Conservation (phyloP, 2,888 invertebrate species). For the Archips crataeganus region DNA sequence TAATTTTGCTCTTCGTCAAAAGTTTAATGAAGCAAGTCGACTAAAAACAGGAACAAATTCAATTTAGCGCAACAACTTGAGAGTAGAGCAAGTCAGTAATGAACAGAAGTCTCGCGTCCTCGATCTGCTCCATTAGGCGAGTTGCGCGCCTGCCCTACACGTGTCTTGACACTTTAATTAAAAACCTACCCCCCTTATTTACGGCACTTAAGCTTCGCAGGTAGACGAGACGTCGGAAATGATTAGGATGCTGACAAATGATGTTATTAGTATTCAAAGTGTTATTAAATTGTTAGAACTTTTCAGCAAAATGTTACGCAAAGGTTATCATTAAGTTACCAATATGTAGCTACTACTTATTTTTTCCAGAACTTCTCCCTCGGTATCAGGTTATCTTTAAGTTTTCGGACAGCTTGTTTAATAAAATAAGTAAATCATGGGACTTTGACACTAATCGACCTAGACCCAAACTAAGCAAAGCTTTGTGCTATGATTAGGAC, state of each 20-base stretch:
- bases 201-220: conserved; percentile 13
- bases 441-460: too few relatives aligned
- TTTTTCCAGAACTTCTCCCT: too few relatives aligned
- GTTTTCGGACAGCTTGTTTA: too few relatives aligned
- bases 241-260: conserved; percentile 17
- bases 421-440: too few relatives aligned
- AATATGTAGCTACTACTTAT: too few relatives aligned
- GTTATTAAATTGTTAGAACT: background rate
- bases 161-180: conserved; percentile 29
- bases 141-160: conserved; percentile 5
- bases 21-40: background rate
- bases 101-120: background rate
- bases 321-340: too few relatives aligned
- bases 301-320: background rate
- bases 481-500: too few relatives aligned
- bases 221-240: conserved; percentile 15
- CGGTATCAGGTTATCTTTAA: too few relatives aligned
- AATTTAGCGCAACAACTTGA: conserved; percentile 16
- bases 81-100: conserved; percentile 3
- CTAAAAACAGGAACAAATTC: conserved; percentile 15
- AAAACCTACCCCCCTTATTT: conserved; percentile 19
- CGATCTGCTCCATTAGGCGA: conserved; percentile 18
- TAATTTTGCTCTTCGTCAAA: background rate
- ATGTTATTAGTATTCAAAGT: conserved; percentile 8
- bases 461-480: too few relatives aligned